Conservation (phyloP, 2,797 vertebrate genomes). For the Halcyon badia region DNA sequence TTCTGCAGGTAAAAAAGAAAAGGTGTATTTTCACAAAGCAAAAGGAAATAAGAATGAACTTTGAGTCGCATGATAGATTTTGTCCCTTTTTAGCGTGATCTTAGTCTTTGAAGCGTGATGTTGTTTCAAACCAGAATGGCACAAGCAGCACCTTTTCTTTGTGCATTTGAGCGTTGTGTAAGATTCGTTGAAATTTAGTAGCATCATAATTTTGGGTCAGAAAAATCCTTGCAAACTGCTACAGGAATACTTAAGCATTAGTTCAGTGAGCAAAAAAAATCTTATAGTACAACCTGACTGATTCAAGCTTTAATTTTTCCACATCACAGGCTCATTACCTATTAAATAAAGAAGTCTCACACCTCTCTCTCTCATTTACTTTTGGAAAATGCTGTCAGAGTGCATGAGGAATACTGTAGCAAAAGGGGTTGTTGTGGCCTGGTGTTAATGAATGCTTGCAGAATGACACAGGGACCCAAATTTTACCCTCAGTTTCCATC, state of each 20-base stretch:
- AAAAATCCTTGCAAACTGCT: background rate
- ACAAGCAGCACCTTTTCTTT: background rate
- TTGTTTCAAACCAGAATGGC: background rate
- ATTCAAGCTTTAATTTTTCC: constrained; percentile 19
- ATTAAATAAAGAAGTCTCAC: background rate
- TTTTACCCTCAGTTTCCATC: background rate
- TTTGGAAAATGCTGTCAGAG: background rate
- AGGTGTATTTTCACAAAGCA: background rate
- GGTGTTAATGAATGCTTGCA: background rate
- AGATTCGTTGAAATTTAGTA: background rate
- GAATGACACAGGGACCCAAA: background rate
- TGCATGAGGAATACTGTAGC: background rate
- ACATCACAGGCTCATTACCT: background rate
- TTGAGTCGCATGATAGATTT: background rate
- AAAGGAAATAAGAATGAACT: background rate
- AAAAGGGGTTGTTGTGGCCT: background rate
- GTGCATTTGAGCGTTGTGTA: background rate
- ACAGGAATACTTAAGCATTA: background rate
- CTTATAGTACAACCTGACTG: background rate
- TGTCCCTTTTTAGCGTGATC: background rate
- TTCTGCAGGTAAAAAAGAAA: background rate
- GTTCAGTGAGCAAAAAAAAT: background rate
- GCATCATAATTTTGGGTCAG: background rate
- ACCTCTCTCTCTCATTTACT: background rate
- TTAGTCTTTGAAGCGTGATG: background rate